phyloP scores from a whole-genome alignment of 1,140 invertebrate genomes.

The Sogatella furcifera region DNA sequence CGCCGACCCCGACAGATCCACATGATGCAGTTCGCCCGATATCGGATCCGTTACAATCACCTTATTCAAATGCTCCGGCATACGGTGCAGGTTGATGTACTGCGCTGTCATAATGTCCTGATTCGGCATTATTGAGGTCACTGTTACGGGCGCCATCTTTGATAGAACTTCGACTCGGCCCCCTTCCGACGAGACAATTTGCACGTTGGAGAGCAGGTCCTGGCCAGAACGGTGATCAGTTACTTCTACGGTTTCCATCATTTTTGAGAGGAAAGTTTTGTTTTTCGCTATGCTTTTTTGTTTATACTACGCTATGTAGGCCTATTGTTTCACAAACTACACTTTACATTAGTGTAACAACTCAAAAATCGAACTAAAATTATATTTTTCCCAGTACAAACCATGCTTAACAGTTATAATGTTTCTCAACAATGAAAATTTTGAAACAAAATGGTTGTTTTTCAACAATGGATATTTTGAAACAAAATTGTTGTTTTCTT shows the following conservation, averaged over 20 bases:
- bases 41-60: conserved; percentile 33
- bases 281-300: too few species aligned
- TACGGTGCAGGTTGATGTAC: conserved; percentile 37
- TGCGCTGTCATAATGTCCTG: conserved; percentile 26
- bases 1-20: conserved; percentile 36
- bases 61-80: conserved; percentile 33
- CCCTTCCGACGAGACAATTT: neutral
- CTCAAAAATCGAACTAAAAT: too few species aligned
- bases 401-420: too few species aligned
- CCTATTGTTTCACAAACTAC: too few species aligned
- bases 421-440: too few species aligned
- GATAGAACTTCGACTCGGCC: neutral
- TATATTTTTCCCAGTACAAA: too few species aligned
- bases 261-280: too few species aligned
- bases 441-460: too few species aligned
- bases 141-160: neutral
- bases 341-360: too few species aligned
- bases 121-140: neutral
- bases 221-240: conserved; percentile 8
- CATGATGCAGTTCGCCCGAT: conserved; percentile 35
- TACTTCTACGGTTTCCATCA: neutral
- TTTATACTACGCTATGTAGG: too few species aligned
- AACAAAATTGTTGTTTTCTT: too few species aligned
- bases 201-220: conserved; percentile 11
- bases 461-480: too few species aligned